A percentile compares a stretch with the other conserved stretches of the same genome.
Conservation (phyloP, 92 coral and sea anemone species). For the Galaxea fascicularis region DNA sequence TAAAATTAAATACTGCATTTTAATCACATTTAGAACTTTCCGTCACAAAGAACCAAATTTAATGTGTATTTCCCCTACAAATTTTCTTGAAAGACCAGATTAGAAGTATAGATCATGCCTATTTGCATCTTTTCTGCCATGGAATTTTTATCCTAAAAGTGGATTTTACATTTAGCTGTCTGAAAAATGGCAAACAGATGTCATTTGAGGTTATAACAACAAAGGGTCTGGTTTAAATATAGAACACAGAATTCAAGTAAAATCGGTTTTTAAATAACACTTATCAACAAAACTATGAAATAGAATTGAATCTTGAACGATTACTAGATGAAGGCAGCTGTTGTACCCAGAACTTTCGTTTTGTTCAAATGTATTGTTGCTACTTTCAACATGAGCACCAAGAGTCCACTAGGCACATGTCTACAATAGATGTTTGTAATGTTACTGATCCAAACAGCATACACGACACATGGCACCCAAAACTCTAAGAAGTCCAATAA, state of each 20-base stretch:
- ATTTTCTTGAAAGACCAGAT: background rate
- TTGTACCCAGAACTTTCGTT: too few relatives aligned
- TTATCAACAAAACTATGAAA: background rate
- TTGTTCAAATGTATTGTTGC: too few relatives aligned
- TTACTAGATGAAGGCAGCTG: too few relatives aligned
- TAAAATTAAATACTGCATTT: background rate
- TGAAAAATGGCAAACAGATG: constrained; percentile 1
- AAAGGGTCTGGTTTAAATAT: background rate
- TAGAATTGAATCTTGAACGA: background rate
- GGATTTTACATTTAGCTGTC: constrained; percentile 15
- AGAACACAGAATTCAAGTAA: background rate
- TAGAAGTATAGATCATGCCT: background rate
- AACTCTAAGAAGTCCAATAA: background rate
- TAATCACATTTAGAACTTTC: background rate
- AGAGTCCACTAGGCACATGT: background rate
- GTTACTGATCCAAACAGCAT: background rate
- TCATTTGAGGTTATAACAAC: constrained; percentile 17
- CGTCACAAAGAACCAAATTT: background rate
- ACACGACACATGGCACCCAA: background rate
- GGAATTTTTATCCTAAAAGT: constrained; percentile 24
- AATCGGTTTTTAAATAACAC: background rate
- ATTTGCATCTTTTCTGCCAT: background rate
- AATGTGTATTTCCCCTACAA: background rate
- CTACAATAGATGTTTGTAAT: background rate
- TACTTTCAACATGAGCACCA: background rate